Base-by-base conservation (phyloP, 2,113 vertebrate genomes). In the Hiodon tergisus region DNA sequence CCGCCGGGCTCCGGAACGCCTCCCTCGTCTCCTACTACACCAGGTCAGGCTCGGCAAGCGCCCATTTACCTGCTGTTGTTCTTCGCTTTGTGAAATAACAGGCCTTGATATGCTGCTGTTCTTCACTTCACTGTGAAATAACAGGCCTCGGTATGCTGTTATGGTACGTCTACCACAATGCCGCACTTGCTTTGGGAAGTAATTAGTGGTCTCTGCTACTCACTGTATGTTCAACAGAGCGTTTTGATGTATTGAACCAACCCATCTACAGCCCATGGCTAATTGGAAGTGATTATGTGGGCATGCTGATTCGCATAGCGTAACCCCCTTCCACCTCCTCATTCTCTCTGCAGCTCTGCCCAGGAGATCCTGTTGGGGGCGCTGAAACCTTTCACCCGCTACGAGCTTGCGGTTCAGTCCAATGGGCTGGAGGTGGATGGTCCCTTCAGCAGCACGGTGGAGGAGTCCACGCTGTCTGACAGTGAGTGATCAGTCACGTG, bases 361-460 rank as follows among this genome's bases (percentile, higher is more conserved):
- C 95, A 96, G 88, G 94, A 95, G 84, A 93, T 98, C 74, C 90
- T 98, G 69, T 93, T 99, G 0, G 91, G 88, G 1, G 92, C 93
- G 0, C 78, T 99, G 78, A 98, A 94, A 87, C 97, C 97, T 2
- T 99, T 94, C 85, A 99, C 95, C 60, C 95, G 89, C 46, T 99
- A 98, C 0, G 93, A 98, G 87, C 94, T 99, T 84, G 96, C 97
- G 0, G 92, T 99, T 9, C 97, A 97, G 92, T 98, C 95, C 57
- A 95, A 97, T 0, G 94, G 94, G 0, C 83, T 92, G 62, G 92
- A 93, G 53, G 84, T 91, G 3, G 93, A 91, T 0, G 96, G 97
- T 14, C 97, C 96, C 3, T 99, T 97, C 0, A 94, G 96, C 79
- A 86, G 88, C 0, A 94, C 93, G 16, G 92, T 98, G 77, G 95